These are phyloP conservation scores for Zele albiditarsus DNA, from an alignment of 2,888 invertebrate genomes.

Conservation along the genomic window DNA sequence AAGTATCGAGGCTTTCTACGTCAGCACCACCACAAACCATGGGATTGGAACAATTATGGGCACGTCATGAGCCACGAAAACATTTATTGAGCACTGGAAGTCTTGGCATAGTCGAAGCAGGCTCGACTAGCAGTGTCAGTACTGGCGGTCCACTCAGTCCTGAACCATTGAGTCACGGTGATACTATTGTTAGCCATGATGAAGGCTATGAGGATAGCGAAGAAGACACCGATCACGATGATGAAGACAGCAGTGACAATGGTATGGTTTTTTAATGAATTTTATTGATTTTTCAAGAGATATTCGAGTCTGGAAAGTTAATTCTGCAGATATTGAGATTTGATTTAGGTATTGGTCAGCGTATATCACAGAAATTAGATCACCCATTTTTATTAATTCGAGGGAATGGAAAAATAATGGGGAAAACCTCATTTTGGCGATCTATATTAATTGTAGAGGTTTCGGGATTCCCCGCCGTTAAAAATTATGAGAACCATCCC, in stretches of 20 bases:
- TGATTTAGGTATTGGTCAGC: too few relatives aligned
- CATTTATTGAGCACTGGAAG: slow-evolving; percentile 90
- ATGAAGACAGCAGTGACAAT: slow-evolving; percentile 89
- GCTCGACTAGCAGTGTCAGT: slow-evolving; percentile 87
- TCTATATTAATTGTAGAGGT: too few relatives aligned
- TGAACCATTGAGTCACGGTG: slow-evolving; percentile 77
- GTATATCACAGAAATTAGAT: too few relatives aligned
- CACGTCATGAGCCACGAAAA: slow-evolving; percentile 88
- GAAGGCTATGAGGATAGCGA: slow-evolving; percentile 89
- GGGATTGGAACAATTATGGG: slow-evolving; percentile 89
- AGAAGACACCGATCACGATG: slow-evolving; percentile 90
- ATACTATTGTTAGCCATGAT: slow-evolving; percentile 80
- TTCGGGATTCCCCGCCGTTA: too few relatives aligned
- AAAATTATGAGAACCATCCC: too few relatives aligned
- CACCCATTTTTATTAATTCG: too few relatives aligned
- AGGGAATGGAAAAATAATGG: too few relatives aligned
- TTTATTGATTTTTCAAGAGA: slow-evolving; percentile 28
- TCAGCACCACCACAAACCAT: slow-evolving; percentile 88
- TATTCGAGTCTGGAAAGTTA: too few relatives aligned
- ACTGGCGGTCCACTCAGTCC: slow-evolving; percentile 89
- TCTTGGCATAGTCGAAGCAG: slow-evolving; percentile 81
- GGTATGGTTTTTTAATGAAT: slow-evolving; percentile 69
- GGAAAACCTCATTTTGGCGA: too few relatives aligned
- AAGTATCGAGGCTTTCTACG: slow-evolving; percentile 83
- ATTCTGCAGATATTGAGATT: too few relatives aligned